Conservation (phyloP, 2,888 invertebrate species). For the Cephus spinipes region DNA sequence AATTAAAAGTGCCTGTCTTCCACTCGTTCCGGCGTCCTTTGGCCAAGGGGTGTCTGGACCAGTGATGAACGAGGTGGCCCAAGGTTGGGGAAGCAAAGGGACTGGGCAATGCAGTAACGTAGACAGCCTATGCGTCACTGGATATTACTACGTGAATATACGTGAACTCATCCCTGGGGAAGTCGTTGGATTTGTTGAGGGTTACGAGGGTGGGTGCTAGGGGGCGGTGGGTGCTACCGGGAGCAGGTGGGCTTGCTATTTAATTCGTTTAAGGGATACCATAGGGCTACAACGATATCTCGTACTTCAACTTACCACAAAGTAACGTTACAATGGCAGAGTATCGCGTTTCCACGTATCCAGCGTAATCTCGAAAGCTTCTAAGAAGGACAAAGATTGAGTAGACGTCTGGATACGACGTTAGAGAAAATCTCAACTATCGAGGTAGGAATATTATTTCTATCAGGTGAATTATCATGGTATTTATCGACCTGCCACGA, state of each 20-base stretch:
- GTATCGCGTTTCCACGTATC: slow-evolving; percentile 6
- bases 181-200: not conserved
- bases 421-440: not conserved
- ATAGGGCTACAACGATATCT: not conserved
- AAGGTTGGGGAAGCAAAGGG: not conserved
- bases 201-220: too few relatives aligned
- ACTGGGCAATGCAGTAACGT: slow-evolving; percentile 54
- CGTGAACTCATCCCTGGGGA: slow-evolving; percentile 46
- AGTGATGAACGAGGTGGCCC: not conserved
- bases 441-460: not conserved
- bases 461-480: not conserved
- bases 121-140: slow-evolving; percentile 56
- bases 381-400: not conserved
- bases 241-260: too few relatives aligned
- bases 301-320: not conserved
- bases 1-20: slow-evolving; percentile 1
- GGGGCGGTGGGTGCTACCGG: too few relatives aligned
- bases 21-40: not conserved
- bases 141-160: slow-evolving; percentile 39
- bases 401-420: not conserved
- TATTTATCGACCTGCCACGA: not conserved
- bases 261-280: too few relatives aligned
- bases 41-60: not conserved
- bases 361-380: not conserved
- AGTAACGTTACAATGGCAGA: not conserved